phyloP scores from a whole-genome alignment of 2,113 vertebrate genomes.

The Elachura formosa region DNA sequence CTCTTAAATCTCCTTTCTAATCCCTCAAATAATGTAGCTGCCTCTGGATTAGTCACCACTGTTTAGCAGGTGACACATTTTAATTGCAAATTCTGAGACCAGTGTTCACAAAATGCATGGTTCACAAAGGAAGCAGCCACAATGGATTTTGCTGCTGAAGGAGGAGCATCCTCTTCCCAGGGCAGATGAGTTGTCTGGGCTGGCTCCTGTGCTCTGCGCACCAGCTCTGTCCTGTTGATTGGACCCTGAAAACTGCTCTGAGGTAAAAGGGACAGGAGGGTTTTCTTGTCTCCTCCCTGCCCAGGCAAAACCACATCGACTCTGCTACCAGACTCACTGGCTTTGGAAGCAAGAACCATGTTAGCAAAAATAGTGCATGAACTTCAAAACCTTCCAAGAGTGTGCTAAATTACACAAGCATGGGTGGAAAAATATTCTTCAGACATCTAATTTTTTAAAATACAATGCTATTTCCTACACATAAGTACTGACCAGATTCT shows the following conservation, averaged over 20 bases:
- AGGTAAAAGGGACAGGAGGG: background rate
- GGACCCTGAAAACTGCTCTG: background rate
- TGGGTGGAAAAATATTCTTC: background rate
- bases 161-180: background rate
- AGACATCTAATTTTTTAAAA: background rate
- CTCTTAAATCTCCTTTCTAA: background rate
- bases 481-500: background rate
- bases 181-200: rapidly evolving
- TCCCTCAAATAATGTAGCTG: background rate
- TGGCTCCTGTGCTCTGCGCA: background rate
- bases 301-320: background rate
- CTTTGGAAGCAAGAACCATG: background rate
- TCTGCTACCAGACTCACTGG: background rate
- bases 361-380: background rate
- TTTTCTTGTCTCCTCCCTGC: background rate
- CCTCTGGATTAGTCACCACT: background rate
- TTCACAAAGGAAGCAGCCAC: rapidly evolving
- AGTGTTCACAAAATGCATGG: rapidly evolving
- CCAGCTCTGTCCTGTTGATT: background rate
- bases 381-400: background rate
- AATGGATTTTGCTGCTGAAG: background rate
- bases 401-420: background rate
- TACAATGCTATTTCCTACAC: background rate
- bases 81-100: background rate
- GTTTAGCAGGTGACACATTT: background rate